Evolutionary conservation across 2,888 invertebrate species (phyloP), one percentile per base, ranked within the genome.

Genomic region (Camptogramma bilineatum): DNA sequence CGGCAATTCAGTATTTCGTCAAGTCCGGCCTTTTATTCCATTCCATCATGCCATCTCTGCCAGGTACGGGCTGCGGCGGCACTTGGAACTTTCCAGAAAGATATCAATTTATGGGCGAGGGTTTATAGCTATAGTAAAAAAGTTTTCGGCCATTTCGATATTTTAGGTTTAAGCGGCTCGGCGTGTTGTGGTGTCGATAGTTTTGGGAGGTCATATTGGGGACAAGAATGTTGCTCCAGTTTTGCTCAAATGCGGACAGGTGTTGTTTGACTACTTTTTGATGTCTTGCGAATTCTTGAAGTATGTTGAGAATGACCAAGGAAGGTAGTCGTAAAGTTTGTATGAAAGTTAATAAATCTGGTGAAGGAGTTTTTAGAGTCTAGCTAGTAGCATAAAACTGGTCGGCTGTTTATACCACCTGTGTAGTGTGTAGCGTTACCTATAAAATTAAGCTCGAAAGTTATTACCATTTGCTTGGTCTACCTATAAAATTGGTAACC

Each of bases 111-210:
- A 82, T 79, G 56, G 60, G 67, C 50, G 62, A 74, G 74, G 75
- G 78, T 82, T 82, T 81, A 81, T 77, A 63, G 69, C 67, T 62
- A 77, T 77, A 80, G 80, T 81, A 80, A 79, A 79, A 76, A 81
- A 82, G 72, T 80, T 82, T 78, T 69, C 69, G 80, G 80, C 73
- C 79, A 76, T 73, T 69, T 69, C 66, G 66, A 72, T 76, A 72
- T 77, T 78, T 75, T 46, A 76, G 80, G 74, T 78, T 78, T 62
- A 53, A 66, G 70, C 71, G 70, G 69, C 72, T 16, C 50, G 34
- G 68, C 63, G 72, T 62, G 67, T 58, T 55, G 63, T 53, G 59
- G 63, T 44, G 52, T 51, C 28, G 48, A 64, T 62, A 62, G 65
- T 51, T 52, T 47, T 52, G 64, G 19, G 16, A 58, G 65, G 50